These are phyloP conservation scores for Heliocidaris erythrogramma DNA, from an alignment of 35 echinoderm and acorn worm species.

Conservation along the genomic window DNA sequence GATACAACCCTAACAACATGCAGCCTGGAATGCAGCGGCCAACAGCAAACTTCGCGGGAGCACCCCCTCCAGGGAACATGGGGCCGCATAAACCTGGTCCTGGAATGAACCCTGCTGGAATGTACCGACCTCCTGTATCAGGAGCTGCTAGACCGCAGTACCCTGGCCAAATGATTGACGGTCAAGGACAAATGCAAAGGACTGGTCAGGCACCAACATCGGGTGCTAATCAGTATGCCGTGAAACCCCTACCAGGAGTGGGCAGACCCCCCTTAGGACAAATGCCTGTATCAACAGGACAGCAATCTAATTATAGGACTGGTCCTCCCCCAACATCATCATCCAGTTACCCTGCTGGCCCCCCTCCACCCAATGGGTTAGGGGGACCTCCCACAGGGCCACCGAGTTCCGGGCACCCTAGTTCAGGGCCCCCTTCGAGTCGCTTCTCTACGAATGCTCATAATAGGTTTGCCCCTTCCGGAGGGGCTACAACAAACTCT, in stretches of 20 bases:
- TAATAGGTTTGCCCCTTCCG: constrained; percentile 20
- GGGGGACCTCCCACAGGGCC: background rate
- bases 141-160: background rate
- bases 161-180: background rate
- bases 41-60: constrained; percentile 32
- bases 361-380: background rate
- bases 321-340: constrained; percentile 7
- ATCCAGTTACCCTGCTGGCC: constrained; percentile 28
- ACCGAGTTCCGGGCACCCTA: constrained; percentile 17
- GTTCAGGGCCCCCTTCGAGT: constrained; percentile 23
- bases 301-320: background rate
- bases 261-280: constrained; percentile 14
- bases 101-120: background rate
- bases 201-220: constrained; percentile 51
- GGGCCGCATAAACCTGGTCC: constrained; percentile 21
- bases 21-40: background rate
- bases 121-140: constrained; percentile 39
- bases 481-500: constrained; percentile 7
- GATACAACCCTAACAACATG: constrained; percentile 43
- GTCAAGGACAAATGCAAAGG: background rate
- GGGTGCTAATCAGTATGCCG: background rate
- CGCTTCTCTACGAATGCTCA: background rate
- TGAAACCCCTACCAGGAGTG: background rate
- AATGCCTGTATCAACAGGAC: constrained; percentile 17
- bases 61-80: constrained; percentile 19